A percentile compares a stretch with the other conserved stretches of the same genome.
Evolutionary conservation across 2,797 vertebrate genomes (phyloP).

Genomic region (Carapus acus): DNA sequence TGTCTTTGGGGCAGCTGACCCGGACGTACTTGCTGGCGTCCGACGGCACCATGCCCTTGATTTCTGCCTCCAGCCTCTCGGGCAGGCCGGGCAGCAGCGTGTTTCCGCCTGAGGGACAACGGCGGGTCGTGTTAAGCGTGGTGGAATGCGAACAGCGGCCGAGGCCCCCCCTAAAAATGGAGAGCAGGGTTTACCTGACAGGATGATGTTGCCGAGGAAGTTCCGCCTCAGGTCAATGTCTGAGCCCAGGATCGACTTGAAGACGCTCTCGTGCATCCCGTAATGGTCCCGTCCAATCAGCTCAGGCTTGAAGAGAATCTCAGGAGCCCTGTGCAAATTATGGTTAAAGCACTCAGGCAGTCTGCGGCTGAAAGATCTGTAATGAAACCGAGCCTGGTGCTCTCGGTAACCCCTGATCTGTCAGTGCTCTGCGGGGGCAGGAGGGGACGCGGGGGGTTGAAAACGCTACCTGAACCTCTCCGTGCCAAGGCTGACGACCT

Average conservation of each 20-base stretch:
- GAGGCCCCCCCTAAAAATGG: too few species aligned
- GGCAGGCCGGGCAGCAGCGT: slow-evolving; percentile 69
- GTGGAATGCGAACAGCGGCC: too few species aligned
- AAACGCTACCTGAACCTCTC: slow-evolving; percentile 71
- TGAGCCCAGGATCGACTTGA: slow-evolving; percentile 67
- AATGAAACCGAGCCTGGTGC: too few species aligned
- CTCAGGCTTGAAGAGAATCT: slow-evolving; percentile 75
- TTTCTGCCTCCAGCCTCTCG: slow-evolving; percentile 65
- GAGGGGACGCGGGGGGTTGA: too few species aligned
- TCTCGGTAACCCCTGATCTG: too few species aligned
- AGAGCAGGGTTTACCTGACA: slow-evolving; percentile 64
- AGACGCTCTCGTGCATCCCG: slow-evolving; percentile 74
- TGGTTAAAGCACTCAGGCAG: neutral
- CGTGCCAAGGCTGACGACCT: slow-evolving; percentile 49
- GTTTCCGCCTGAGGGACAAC: slow-evolving; percentile 74
- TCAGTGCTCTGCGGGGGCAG: neutral
- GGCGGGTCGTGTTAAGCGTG: too few species aligned
- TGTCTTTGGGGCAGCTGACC: slow-evolving; percentile 59
- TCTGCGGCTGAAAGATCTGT: too few species aligned
- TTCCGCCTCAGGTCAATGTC: slow-evolving; percentile 72
- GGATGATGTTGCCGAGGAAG: slow-evolving; percentile 68
- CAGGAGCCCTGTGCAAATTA: slow-evolving; percentile 62
- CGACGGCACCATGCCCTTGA: slow-evolving; percentile 46
- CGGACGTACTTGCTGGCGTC: slow-evolving; percentile 41
- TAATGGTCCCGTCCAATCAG: slow-evolving; percentile 73